These are phyloP conservation scores for Triops longicaudatus DNA, from an alignment of 1,140 invertebrate genomes.

Conservation along the genomic window DNA sequence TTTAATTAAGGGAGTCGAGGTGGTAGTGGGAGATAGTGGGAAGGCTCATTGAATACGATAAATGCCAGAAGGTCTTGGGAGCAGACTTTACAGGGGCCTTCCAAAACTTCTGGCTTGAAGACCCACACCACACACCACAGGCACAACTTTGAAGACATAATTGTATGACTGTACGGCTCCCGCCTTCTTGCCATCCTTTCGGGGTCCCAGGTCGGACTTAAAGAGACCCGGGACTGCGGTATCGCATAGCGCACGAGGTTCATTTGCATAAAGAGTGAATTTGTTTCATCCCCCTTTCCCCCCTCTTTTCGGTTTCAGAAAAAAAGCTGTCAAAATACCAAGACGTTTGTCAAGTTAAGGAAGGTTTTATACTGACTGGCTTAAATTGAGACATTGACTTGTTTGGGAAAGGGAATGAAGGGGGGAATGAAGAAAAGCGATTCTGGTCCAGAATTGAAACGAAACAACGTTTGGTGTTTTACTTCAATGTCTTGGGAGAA, in stretches of 20 bases:
- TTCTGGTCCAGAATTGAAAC: constrained; percentile 10
- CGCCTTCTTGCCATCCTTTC: constrained; percentile 7
- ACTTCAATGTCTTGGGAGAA: not conserved
- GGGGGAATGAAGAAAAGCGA: not conserved
- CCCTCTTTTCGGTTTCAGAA: not conserved
- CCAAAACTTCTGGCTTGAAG: not conserved
- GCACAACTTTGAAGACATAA: constrained; percentile 12
- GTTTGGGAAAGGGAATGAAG: not conserved
- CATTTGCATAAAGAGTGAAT: constrained; percentile 12
- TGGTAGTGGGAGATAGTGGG: constrained; percentile 5
- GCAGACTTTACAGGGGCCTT: not conserved
- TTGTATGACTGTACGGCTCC: constrained; percentile 14
- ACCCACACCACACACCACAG: constrained; percentile 4
- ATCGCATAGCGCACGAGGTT: constrained; percentile 14
- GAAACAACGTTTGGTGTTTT: constrained; percentile 1
- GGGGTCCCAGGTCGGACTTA: not conserved
- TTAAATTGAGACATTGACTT: constrained; percentile 3
- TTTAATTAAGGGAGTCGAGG: constrained; percentile 12
- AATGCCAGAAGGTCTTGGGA: not conserved
- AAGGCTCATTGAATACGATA: constrained; percentile 12
- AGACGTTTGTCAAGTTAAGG: not conserved
- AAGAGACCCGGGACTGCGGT: not conserved
- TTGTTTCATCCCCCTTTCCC: not conserved
- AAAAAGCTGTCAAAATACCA: constrained; percentile 12
- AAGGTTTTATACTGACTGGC: not conserved